A percentile compares a stretch with the other conserved stretches of the same genome.
phyloP scores from a whole-genome alignment of 2,888 invertebrate genomes.

The Chloroclysta siterata region DNA sequence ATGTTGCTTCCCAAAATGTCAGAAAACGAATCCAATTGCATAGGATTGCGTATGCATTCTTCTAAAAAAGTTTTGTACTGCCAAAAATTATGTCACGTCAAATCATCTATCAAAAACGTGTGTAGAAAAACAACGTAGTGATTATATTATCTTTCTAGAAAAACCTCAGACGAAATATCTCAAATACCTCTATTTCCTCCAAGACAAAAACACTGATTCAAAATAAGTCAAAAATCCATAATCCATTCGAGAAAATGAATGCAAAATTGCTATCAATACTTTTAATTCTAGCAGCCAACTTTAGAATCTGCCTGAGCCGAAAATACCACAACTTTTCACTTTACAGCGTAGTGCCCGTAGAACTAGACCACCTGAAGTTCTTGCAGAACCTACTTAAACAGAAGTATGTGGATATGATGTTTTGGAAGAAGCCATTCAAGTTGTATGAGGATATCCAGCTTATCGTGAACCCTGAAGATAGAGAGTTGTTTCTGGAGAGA shows the following conservation, averaged over 20 bases:
- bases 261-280: conserved; percentile 48
- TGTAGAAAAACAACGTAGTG: too few relatives aligned
- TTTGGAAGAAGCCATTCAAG: conserved; percentile 64
- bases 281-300: conserved; percentile 51
- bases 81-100: conserved; percentile 1
- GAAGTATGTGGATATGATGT: conserved; percentile 62
- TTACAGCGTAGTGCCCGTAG: conserved; percentile 50
- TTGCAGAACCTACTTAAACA: conserved; percentile 58
- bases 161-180: too few relatives aligned
- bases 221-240: neutral
- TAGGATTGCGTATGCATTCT: too few relatives aligned
- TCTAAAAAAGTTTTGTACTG: neutral
- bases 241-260: conserved; percentile 49
- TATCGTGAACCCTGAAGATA: conserved; percentile 57
- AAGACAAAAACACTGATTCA: too few relatives aligned
- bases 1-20: too few relatives aligned
- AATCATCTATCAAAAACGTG: neutral
- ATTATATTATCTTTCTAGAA: too few relatives aligned
- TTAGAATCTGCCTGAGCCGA: conserved; percentile 49
- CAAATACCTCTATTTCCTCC: too few relatives aligned
- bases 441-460: conserved; percentile 60
- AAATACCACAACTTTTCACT: conserved; percentile 59
- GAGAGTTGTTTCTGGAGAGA: conserved; percentile 57
- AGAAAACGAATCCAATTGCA: too few relatives aligned
- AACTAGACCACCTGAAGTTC: conserved; percentile 61